A percentile compares a stretch with the other conserved stretches of the same genome.
phyloP scores from a whole-genome alignment of 2,888 invertebrate genomes.

The Cyrtodaria siliqua region DNA sequence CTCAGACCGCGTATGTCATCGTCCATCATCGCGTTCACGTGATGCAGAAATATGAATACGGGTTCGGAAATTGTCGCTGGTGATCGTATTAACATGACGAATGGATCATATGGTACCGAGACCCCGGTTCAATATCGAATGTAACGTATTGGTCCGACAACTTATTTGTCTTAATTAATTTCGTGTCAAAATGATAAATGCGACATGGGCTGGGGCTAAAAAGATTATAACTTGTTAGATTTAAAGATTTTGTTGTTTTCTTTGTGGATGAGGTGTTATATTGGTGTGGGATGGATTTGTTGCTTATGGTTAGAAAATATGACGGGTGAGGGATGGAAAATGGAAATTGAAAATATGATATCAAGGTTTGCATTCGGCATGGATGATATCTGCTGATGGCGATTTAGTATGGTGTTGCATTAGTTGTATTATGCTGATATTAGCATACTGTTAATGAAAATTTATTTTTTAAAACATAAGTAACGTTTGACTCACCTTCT shows the following conservation, averaged over 20 bases:
- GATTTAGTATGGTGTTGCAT: no score
- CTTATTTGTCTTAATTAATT: slow-evolving; percentile 33
- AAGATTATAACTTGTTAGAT: slow-evolving; percentile 2
- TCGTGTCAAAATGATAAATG: slow-evolving; percentile 30
- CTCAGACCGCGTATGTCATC: not conserved
- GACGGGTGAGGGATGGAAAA: slow-evolving; percentile 1
- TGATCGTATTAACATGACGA: slow-evolving; percentile 16
- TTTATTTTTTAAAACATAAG: no score
- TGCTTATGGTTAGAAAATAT: not conserved
- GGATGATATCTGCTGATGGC: no score
- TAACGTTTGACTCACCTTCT: no score
- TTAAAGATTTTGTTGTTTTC: slow-evolving; percentile 1
- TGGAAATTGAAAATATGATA: slow-evolving; percentile 4
- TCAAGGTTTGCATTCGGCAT: no score
- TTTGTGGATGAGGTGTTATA: not conserved
- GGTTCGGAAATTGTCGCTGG: slow-evolving; percentile 25
- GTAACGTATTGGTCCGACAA: not conserved
- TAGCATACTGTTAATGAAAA: no score
- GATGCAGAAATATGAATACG: slow-evolving; percentile 1
- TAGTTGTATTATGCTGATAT: no score
- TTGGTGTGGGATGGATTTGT: not conserved
- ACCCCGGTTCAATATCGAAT: not conserved
- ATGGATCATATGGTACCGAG: not conserved
- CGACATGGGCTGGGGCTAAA: not conserved
- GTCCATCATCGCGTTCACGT: slow-evolving; percentile 2